These are phyloP conservation scores for Drosophila macrospina DNA, from an alignment of 2,888 invertebrate genomes.

Conservation along the genomic window DNA sequence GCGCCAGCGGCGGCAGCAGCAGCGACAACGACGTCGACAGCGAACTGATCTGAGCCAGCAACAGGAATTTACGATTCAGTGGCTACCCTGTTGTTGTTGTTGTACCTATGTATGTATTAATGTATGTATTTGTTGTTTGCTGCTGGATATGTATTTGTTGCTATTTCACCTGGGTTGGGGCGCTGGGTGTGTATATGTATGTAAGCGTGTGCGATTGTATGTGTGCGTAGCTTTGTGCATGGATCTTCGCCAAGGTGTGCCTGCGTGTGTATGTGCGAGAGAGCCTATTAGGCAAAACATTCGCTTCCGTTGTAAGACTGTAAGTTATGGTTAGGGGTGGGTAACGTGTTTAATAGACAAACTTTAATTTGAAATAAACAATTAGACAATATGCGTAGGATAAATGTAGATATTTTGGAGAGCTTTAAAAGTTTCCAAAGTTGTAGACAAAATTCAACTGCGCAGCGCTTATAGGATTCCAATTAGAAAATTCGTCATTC, in stretches of 20 bases:
- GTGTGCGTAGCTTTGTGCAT: constrained; percentile 49
- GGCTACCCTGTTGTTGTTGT: constrained; percentile 72
- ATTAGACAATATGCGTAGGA: constrained; percentile 61
- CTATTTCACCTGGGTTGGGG: constrained; percentile 75
- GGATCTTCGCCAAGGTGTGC: constrained; percentile 63
- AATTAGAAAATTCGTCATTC: constrained; percentile 63
- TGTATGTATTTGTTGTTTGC: constrained; percentile 41
- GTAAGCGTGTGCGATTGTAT: constrained; percentile 9
- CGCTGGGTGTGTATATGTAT: constrained; percentile 45
- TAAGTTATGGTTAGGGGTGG: constrained; percentile 43
- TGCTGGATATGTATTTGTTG: constrained; percentile 50
- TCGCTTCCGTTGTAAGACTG: constrained; percentile 73
- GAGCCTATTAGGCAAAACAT: constrained; percentile 71
- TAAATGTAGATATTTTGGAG: constrained; percentile 38
- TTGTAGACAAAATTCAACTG: constrained; percentile 35
- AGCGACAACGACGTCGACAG: constrained; percentile 44
- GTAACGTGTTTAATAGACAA: constrained; percentile 47
- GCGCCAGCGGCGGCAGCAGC: constrained; percentile 44
- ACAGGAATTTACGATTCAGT: constrained; percentile 83
- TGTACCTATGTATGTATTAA: constrained; percentile 21
- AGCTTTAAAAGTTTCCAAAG: constrained; percentile 26
- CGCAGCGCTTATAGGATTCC: constrained; percentile 68
- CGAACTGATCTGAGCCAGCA: constrained; percentile 70
- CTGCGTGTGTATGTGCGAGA: constrained; percentile 44
- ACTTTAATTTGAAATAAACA: constrained; percentile 26